Evolutionary conservation across 2,888 invertebrate genomes (phyloP).

Genomic region (Rotaria sp.): DNA sequence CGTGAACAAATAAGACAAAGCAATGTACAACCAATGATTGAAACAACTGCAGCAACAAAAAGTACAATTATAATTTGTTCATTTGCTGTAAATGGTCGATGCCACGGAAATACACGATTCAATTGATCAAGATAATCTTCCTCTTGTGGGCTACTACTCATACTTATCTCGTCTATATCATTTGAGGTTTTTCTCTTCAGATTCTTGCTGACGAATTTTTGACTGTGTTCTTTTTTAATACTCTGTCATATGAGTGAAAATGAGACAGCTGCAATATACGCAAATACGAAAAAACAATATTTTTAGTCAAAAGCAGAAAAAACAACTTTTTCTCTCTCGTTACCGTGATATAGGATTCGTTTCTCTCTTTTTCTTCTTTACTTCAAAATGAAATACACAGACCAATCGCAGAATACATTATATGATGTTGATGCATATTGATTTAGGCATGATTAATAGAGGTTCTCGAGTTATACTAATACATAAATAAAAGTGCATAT

Average conservation of each 20-base stretch:
- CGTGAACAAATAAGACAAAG: neutral
- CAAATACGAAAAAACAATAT: neutral
- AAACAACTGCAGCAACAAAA: neutral
- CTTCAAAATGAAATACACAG: neutral
- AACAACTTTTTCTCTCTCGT: neutral
- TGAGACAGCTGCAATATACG: neutral
- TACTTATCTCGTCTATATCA: neutral
- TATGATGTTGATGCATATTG: neutral
- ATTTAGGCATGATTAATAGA: neutral
- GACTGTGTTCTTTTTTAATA: neutral
- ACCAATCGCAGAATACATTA: neutral
- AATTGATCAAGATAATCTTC: neutral
- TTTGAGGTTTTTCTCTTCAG: neutral
- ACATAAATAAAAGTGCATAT: neutral
- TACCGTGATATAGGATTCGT: neutral
- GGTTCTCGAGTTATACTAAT: neutral
- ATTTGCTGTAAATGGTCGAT: neutral
- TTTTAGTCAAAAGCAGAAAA: neutral
- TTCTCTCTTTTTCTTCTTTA: neutral
- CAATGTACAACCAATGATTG: neutral
- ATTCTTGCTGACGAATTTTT: too few relatives aligned
- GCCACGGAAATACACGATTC: neutral
- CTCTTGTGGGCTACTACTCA: neutral
- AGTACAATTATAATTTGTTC: neutral
- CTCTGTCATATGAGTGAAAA: neutral